Evolutionary conservation across 2,888 invertebrate species (phyloP).

Genomic region (Creontiades dilutus): DNA sequence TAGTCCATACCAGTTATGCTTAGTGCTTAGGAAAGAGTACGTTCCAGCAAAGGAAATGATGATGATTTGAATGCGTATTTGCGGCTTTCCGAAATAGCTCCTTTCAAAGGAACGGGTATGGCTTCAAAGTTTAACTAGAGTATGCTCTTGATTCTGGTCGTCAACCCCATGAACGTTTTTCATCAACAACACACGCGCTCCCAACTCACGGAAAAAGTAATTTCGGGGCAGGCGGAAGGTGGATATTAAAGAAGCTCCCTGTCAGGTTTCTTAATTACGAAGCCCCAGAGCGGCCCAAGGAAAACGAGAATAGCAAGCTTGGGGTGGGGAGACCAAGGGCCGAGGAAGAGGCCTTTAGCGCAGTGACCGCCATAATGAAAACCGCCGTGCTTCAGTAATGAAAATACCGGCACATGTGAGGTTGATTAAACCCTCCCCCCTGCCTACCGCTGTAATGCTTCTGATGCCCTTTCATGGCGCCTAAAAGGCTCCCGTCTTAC

Average conservation of each 20-base stretch:
- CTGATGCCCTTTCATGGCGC: slow-evolving; percentile 8
- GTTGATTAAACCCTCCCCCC: slow-evolving; percentile 45
- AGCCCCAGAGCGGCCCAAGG: background rate
- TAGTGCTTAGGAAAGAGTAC: too few relatives aligned
- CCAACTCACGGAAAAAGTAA: background rate
- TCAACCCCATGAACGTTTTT: background rate
- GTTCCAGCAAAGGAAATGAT: too few relatives aligned
- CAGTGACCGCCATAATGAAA: slow-evolving; percentile 60
- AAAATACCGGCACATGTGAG: slow-evolving; percentile 52
- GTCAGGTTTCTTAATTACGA: slow-evolving; percentile 60
- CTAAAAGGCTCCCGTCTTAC: background rate
- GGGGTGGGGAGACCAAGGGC: background rate
- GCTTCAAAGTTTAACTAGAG: too few relatives aligned
- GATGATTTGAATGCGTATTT: too few relatives aligned
- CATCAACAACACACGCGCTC: background rate
- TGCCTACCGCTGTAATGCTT: background rate
- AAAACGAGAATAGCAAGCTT: background rate
- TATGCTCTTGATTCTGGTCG: background rate
- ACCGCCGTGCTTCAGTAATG: slow-evolving; percentile 57
- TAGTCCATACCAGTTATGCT: too few relatives aligned
- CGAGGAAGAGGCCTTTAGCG: slow-evolving; percentile 31
- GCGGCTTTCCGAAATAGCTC: too few relatives aligned
- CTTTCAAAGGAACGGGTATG: too few relatives aligned
- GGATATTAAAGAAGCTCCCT: slow-evolving; percentile 27
- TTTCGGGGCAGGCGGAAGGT: background rate